Base-by-base conservation (phyloP, 2,797 vertebrate genomes). In the Chaetodon trifasciatus region DNA sequence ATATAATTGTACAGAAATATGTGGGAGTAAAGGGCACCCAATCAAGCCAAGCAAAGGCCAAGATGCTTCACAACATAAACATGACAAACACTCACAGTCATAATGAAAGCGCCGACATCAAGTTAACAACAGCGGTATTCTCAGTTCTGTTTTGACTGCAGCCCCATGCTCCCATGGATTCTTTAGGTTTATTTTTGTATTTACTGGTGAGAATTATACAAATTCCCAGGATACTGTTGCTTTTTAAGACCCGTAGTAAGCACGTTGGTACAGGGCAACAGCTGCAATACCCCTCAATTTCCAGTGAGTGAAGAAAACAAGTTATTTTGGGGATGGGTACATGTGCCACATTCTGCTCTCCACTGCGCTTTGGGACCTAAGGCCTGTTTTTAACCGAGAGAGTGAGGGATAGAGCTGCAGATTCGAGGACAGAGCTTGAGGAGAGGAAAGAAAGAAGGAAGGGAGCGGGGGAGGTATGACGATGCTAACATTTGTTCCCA, bases 291-390 rank as follows among this genome's bases (percentile, higher is more conserved):
- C 80, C 77, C 70, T 86, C 79, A 88, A 85, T 89, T 91, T 90
- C 40, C 82, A 76, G 35, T 56, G 71, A 84, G 80, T 64, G 70
- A 71, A 79, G 87, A 86, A 83, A 86, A 70, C 44, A 78, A 87
- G 89, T 85, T 89, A 91, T 91, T 91, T 90, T 80, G 63, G 77
- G 84, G 87, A 74, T 80, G 84, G 79, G 78, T 84, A 70, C 81
- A 87, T 88, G 89, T 86, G 88, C 86, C 83, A 86, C 84, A 85
- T 86, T 88, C 84, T 83, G 81, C 71, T 80, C 82, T 74, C 23
- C 35, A n/a, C 46, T 46, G 64, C 17, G 64, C 83, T 79, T 70
- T 65, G 81, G 83, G 84, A 89, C 76, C 24, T 6, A 0, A 77
- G 80, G 85, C 78, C 86, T 86, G 85, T 85, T 85, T 91, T 86